phyloP scores from a whole-genome alignment of 2,113 vertebrate genomes.

The Hemibates koningsi region DNA sequence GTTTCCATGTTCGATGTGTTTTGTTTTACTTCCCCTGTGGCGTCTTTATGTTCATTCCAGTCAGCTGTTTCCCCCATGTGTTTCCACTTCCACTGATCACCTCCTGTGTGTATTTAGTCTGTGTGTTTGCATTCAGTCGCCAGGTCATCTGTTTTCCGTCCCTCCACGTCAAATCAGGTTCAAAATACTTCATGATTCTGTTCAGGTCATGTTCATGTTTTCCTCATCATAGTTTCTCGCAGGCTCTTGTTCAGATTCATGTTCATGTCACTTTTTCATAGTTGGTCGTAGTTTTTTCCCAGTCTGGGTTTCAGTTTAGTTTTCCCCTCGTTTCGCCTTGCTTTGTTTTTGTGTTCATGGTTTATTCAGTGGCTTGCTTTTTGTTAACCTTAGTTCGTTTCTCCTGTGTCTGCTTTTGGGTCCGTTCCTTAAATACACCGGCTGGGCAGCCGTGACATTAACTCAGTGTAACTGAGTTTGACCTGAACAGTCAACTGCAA shows the following conservation, averaged over 20 bases:
- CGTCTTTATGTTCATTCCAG: background rate
- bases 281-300: background rate
- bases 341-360: background rate
- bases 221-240: background rate
- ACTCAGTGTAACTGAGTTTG: background rate
- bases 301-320: background rate
- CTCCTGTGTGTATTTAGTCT: background rate
- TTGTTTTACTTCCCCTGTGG: background rate
- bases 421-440: background rate
- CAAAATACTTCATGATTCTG: background rate
- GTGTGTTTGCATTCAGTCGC: background rate
- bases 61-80: background rate
- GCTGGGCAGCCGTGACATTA: background rate
- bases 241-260: background rate
- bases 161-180: background rate
- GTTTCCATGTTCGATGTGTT: background rate
- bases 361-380: background rate
- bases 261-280: background rate
- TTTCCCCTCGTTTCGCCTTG: background rate
- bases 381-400: background rate
- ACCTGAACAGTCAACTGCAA: background rate
- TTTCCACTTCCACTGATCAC: background rate
- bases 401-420: background rate
- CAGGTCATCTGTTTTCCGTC: background rate
- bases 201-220: background rate